Evolutionary conservation across 1,140 invertebrate species (phyloP).

Genomic region (Anoplolepis gracilipes): DNA sequence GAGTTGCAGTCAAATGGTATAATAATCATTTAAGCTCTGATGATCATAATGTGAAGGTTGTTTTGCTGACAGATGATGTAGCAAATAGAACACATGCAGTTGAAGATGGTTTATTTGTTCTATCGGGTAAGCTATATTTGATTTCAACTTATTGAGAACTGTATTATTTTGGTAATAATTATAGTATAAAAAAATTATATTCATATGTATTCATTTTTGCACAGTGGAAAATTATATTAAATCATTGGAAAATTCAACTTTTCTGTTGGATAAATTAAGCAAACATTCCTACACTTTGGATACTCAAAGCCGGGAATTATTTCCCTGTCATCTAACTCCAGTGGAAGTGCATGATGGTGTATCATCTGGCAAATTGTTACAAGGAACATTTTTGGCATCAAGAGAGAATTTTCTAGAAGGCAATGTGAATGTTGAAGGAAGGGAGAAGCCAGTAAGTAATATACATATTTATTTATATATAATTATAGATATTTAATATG

Average conservation of each 20-base stretch:
- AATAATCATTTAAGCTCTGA: slow-evolving; percentile 87
- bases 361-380: slow-evolving; percentile 91
- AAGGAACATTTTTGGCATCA: slow-evolving; percentile 94
- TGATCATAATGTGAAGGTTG: slow-evolving; percentile 87
- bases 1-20: slow-evolving; percentile 94
- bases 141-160: not conserved
- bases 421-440: slow-evolving; percentile 92
- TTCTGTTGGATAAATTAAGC: slow-evolving; percentile 93
- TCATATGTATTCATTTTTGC: slow-evolving; percentile 63
- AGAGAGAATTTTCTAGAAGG: slow-evolving; percentile 98
- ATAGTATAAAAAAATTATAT: not conserved
- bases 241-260: slow-evolving; percentile 84
- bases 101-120: slow-evolving; percentile 89
- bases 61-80: slow-evolving; percentile 95
- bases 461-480: slow-evolving; percentile 37
- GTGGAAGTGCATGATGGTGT: slow-evolving; percentile 92
- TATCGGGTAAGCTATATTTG: slow-evolving; percentile 87
- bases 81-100: slow-evolving; percentile 91
- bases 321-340: slow-evolving; percentile 94
- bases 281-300: slow-evolving; percentile 89
- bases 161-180: not conserved
- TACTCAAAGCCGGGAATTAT: slow-evolving; percentile 89
- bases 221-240: slow-evolving; percentile 82
- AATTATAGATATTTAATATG: slow-evolving; percentile 5
- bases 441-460: slow-evolving; percentile 90